Conservation (phyloP, 2,797 vertebrate species). For the Macrochelys suwanniensis region DNA sequence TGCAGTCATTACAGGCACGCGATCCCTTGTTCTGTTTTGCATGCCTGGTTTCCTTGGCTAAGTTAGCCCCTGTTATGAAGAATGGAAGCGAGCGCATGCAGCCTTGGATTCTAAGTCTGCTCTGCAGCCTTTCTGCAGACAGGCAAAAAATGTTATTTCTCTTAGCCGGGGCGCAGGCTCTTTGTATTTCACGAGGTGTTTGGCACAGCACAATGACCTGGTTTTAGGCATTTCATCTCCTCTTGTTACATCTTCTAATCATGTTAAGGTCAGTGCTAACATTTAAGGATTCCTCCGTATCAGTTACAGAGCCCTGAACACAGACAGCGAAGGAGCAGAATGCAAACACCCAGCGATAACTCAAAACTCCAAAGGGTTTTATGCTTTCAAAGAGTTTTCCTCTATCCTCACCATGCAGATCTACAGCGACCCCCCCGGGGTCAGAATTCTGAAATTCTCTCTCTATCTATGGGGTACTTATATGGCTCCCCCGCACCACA, state of each 20-base stretch:
- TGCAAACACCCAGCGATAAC: neutral
- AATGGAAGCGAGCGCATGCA: neutral
- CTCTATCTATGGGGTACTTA: neutral
- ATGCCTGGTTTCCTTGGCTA: neutral
- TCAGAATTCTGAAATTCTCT: neutral
- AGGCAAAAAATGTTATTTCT: neutral
- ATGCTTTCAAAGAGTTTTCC: neutral
- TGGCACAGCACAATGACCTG: neutral
- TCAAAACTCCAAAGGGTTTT: neutral
- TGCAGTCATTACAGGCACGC: neutral
- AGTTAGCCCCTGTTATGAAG: neutral
- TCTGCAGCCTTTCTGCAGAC: neutral
- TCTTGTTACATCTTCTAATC: conserved; percentile 11
- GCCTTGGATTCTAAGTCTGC: neutral
- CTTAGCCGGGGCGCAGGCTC: neutral
- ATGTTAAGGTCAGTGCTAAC: neutral
- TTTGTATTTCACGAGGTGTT: neutral
- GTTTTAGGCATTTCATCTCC: neutral
- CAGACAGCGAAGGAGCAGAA: neutral
- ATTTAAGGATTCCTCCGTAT: neutral
- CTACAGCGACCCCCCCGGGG: fast-evolving
- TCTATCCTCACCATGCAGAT: neutral
- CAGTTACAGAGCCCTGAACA: neutral
- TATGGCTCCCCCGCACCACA: no score
- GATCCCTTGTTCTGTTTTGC: neutral